These are phyloP conservation scores for Andrena praecox DNA, from an alignment of 2,888 invertebrate genomes.

Conservation along the genomic window DNA sequence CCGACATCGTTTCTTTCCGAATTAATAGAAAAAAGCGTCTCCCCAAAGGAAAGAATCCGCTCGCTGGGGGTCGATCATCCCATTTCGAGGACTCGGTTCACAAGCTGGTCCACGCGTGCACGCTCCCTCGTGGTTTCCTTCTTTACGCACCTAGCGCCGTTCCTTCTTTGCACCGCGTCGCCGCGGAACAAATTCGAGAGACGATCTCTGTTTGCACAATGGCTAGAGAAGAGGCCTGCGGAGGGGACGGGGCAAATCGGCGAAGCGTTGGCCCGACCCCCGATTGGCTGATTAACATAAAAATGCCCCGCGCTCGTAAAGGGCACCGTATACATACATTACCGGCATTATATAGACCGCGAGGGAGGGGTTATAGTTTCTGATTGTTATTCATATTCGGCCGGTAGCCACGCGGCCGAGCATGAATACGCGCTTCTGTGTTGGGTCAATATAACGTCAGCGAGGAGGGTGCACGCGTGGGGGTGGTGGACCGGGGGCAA, in stretches of 20 bases:
- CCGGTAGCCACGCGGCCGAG: slow-evolving; percentile 56
- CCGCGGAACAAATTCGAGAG: slow-evolving; percentile 77
- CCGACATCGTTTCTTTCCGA: slow-evolving; percentile 15
- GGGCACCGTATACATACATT: slow-evolving; percentile 70
- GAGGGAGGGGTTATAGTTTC: slow-evolving; percentile 77
- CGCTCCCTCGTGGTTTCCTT: slow-evolving; percentile 64
- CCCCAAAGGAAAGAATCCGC: slow-evolving; percentile 3
- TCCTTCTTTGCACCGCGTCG: slow-evolving; percentile 62
- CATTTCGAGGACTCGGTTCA: slow-evolving; percentile 61
- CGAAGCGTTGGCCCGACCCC: slow-evolving; percentile 31
- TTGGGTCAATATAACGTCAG: slow-evolving; percentile 74
- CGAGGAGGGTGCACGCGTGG: slow-evolving; percentile 52
- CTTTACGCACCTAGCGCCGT: slow-evolving; percentile 61
- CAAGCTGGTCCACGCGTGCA: slow-evolving; percentile 51
- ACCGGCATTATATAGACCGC: slow-evolving; percentile 62
- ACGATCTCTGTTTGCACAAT: slow-evolving; percentile 74
- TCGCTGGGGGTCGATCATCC: slow-evolving; percentile 42
- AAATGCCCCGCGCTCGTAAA: slow-evolving; percentile 79
- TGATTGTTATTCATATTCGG: slow-evolving; percentile 81
- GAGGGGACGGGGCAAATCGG: slow-evolving; percentile 12
- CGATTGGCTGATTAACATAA: slow-evolving; percentile 81
- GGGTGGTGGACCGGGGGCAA: slow-evolving; percentile 39
- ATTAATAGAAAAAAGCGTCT: slow-evolving; percentile 30
- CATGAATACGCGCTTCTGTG: slow-evolving; percentile 60
- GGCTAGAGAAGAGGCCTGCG: background rate